Conservation (phyloP, 2,113 vertebrate genomes). For the Sorex fumeus region DNA sequence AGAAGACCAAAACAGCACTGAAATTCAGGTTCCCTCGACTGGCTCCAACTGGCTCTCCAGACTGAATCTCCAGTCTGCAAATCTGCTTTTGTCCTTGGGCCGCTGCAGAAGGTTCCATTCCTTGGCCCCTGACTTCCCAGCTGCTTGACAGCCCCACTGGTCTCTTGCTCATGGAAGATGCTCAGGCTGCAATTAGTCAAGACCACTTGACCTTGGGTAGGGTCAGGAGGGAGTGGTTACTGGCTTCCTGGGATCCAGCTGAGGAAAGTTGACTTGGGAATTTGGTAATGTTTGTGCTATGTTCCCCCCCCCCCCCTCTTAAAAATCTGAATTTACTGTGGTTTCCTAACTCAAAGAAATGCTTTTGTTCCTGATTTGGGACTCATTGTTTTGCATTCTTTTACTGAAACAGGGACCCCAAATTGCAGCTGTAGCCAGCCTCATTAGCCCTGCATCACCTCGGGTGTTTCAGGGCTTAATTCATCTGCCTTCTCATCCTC, state of each 20-base stretch:
- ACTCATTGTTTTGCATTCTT: neutral
- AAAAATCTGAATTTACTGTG: neutral
- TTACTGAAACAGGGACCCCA: neutral
- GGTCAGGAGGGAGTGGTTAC: neutral
- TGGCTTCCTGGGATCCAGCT: neutral
- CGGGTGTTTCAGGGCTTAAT: neutral
- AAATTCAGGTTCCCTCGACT: neutral
- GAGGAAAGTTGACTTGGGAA: neutral
- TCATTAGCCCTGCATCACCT: neutral
- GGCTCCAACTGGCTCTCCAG: neutral
- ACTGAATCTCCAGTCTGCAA: neutral
- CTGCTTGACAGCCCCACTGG: neutral
- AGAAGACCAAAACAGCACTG: neutral
- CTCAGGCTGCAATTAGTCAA: no score
- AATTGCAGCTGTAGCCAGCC: neutral
- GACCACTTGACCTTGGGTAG: neutral
- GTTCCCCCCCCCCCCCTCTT: neutral
- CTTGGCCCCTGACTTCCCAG: neutral
- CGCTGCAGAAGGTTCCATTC: neutral
- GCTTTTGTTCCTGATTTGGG: neutral
- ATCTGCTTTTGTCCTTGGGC: neutral
- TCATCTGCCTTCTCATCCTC: neutral
- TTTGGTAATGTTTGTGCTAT: neutral
- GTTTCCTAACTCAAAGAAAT: conserved; percentile 39
- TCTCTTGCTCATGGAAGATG: neutral